Conservation (phyloP, 2,797 vertebrate genomes). For the Pseudochirops corinnae region DNA sequence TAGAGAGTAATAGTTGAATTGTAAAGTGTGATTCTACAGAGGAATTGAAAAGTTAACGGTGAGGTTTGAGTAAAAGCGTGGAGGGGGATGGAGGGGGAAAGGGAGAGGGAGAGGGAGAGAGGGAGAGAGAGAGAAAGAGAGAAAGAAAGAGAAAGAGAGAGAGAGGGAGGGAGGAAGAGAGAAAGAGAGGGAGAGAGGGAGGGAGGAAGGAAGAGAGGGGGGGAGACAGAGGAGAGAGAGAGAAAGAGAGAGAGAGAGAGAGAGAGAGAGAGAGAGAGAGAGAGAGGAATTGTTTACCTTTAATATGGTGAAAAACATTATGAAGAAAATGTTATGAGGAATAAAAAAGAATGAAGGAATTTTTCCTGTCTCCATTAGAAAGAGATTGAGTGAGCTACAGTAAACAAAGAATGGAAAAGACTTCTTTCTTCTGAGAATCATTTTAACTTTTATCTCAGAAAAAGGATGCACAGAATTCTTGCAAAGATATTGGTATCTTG, state of each 20-base stretch:
- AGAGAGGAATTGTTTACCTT: not conserved
- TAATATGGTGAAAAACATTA: not conserved
- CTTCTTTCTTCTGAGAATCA: not conserved
- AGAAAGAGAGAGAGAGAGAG: too few species aligned
- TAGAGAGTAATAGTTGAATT: not conserved
- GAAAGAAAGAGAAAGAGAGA: too few species aligned
- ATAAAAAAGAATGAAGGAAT: not conserved
- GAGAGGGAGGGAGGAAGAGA: too few species aligned
- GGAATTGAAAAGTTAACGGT: not conserved
- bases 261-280: too few species aligned
- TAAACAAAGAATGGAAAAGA: not conserved
- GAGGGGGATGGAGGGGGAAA: too few species aligned
- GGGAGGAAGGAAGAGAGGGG: not conserved
- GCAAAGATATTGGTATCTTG: not conserved
- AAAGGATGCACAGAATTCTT: not conserved
- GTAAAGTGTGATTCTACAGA: not conserved
- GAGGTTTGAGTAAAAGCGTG: not conserved
- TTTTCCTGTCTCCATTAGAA: not conserved
- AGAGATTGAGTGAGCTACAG: not conserved
- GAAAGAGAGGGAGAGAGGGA: too few species aligned
- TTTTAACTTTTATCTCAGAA: not conserved
- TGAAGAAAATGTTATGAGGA: not conserved
- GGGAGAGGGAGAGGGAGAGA: too few species aligned
- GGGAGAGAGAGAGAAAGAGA: too few species aligned
- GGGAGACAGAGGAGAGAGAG: too few species aligned